Evolutionary conservation across 2,797 vertebrate genomes (phyloP).

Genomic region (Arnoldichthys spilopterus): DNA sequence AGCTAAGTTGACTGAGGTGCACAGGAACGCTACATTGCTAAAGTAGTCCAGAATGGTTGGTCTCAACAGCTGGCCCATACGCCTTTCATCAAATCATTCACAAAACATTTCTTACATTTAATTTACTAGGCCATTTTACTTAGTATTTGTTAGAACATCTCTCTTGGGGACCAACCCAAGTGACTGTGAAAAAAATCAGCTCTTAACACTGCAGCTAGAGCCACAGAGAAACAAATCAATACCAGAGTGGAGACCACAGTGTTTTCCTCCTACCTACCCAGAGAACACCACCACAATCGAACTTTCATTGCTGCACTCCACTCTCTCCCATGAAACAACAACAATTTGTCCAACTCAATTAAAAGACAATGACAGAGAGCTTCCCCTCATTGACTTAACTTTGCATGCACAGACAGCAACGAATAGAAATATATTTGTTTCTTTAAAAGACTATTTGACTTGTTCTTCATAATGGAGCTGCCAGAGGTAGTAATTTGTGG

Average conservation of each 20-base stretch:
- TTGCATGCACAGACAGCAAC: slow-evolving; percentile 42
- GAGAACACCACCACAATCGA: slow-evolving; percentile 52
- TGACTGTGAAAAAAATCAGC: slow-evolving; percentile 29
- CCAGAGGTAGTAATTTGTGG: slow-evolving; percentile 44
- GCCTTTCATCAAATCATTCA: background rate
- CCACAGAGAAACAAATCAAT: slow-evolving; percentile 53
- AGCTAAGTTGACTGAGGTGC: background rate
- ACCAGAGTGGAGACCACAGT: background rate
- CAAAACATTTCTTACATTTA: background rate
- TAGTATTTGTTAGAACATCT: background rate
- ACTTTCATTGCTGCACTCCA: slow-evolving; percentile 54
- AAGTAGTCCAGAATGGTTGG: background rate
- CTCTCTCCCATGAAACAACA: slow-evolving; percentile 49
- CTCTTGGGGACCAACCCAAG: background rate
- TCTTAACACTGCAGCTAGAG: slow-evolving; percentile 38
- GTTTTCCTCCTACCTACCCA: slow-evolving; percentile 46
- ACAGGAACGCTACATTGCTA: background rate
- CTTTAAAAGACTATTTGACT: slow-evolving; percentile 45
- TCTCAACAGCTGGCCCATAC: background rate
- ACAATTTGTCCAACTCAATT: slow-evolving; percentile 60
- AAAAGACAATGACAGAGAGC: slow-evolving; percentile 41
- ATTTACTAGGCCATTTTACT: background rate
- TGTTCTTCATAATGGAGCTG: slow-evolving; percentile 54
- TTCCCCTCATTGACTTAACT: slow-evolving; percentile 52
- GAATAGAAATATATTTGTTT: slow-evolving; percentile 41